These are phyloP conservation scores for Holocentrus rufus DNA, from an alignment of 2,797 vertebrate species.

Conservation along the genomic window DNA sequence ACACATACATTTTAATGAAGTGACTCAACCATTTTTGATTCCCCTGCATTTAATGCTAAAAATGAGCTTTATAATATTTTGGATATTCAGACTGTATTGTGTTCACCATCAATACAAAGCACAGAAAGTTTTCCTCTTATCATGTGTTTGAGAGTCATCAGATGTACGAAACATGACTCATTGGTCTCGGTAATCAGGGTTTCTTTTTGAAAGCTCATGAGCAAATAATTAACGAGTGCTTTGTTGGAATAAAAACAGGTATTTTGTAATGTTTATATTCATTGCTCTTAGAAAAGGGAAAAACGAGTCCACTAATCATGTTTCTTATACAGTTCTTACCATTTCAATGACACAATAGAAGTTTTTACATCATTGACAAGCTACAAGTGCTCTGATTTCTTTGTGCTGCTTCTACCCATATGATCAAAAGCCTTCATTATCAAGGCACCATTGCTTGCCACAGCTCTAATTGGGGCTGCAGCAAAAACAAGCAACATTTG, in stretches of 20 bases:
- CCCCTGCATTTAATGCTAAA: background rate
- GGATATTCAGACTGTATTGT: background rate
- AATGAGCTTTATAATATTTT: background rate
- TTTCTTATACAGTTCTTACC: constrained; percentile 29
- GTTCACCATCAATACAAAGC: background rate
- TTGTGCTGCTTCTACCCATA: constrained; percentile 43
- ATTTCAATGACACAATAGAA: constrained; percentile 49
- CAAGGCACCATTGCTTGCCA: constrained; percentile 55
- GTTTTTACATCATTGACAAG: constrained; percentile 9
- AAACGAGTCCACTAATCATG: constrained; percentile 24
- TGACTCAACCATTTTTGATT: background rate
- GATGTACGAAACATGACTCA: constrained; percentile 9
- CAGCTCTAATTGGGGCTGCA: constrained; percentile 70
- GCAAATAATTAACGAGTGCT: constrained; percentile 41
- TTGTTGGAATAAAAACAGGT: constrained; percentile 3
- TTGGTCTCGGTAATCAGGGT: constrained; percentile 19
- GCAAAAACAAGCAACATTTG: constrained; percentile 70
- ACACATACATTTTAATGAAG: background rate
- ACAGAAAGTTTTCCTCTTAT: background rate
- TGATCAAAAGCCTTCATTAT: constrained; percentile 73
- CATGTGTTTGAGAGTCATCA: background rate
- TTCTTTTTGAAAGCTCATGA: constrained; percentile 28
- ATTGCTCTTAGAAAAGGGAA: constrained; percentile 16
- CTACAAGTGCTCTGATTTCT: constrained; percentile 6
- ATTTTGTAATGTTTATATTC: background rate